phyloP scores from a whole-genome alignment of 2,797 vertebrate species.

The Peromyscus aztecus region DNA sequence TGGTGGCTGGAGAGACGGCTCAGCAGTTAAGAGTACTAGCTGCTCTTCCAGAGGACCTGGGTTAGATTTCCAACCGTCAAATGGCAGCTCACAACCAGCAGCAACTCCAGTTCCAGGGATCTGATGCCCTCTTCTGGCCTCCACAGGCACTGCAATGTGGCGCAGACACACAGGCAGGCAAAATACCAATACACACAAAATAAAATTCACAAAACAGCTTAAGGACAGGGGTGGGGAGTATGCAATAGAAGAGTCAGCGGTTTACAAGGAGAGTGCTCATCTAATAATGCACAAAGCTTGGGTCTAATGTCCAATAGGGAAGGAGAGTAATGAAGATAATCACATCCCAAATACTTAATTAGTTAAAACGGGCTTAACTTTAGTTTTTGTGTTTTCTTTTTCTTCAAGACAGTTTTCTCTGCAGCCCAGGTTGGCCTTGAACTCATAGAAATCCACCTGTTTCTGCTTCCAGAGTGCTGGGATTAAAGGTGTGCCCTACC shows the following conservation, averaged over 20 bases:
- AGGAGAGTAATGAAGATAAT: background rate
- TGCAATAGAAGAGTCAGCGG: background rate
- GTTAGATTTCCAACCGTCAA: background rate
- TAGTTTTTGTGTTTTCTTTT: background rate
- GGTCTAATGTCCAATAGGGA: background rate
- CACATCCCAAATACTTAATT: slow-evolving; percentile 21
- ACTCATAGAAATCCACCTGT: background rate
- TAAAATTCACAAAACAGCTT: background rate
- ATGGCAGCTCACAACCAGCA: background rate
- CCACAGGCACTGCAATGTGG: background rate
- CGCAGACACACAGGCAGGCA: background rate
- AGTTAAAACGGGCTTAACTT: background rate
- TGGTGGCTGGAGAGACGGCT: background rate
- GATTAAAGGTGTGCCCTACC: background rate
- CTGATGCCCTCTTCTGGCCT: slow-evolving; percentile 6
- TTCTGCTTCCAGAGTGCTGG: background rate
- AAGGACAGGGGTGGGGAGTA: background rate
- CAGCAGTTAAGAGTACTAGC: background rate
- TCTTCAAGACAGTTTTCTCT: background rate
- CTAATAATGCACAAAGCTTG: background rate
- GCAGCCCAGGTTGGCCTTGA: background rate
- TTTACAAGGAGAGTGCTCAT: background rate
- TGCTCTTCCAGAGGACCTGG: background rate
- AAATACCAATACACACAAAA: background rate
- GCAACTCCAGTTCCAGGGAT: background rate